Conservation (phyloP, 2,113 vertebrate species). For the Hydropotes inermis region DNA sequence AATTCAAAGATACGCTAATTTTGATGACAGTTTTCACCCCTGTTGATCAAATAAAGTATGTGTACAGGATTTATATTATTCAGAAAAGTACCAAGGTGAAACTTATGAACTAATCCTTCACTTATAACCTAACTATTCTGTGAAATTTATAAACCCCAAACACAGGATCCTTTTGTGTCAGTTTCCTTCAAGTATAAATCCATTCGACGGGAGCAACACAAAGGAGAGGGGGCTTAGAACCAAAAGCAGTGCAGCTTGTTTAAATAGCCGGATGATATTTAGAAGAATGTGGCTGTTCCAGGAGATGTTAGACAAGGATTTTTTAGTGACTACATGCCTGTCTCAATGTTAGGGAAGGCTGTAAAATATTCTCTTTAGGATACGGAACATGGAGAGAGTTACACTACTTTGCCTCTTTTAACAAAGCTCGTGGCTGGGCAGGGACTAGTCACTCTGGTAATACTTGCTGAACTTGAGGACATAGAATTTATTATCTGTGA, state of each 20-base stretch:
- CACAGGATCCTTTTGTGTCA: constrained; percentile 30
- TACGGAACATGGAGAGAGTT: background rate
- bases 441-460: background rate
- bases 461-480: background rate
- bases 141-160: constrained; percentile 54
- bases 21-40: constrained; percentile 43
- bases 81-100: constrained; percentile 53
- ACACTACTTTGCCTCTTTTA: background rate
- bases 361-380: background rate
- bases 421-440: background rate
- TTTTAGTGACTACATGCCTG: background rate
- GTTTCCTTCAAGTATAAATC: constrained; percentile 61
- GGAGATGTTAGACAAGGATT: background rate
- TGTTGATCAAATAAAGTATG: background rate
- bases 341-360: background rate
- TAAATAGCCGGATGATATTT: background rate
- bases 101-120: constrained; percentile 43
- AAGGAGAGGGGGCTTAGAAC: background rate
- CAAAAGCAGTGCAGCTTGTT: background rate
- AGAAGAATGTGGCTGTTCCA: background rate
- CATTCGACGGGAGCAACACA: background rate
- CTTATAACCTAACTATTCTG: constrained; percentile 39
- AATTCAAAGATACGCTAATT: constrained; percentile 58
- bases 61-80: constrained; percentile 52
- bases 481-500: background rate